Evolutionary conservation across 1,140 invertebrate genomes (phyloP).

Genomic region (Caenorhabditis remanei): DNA sequence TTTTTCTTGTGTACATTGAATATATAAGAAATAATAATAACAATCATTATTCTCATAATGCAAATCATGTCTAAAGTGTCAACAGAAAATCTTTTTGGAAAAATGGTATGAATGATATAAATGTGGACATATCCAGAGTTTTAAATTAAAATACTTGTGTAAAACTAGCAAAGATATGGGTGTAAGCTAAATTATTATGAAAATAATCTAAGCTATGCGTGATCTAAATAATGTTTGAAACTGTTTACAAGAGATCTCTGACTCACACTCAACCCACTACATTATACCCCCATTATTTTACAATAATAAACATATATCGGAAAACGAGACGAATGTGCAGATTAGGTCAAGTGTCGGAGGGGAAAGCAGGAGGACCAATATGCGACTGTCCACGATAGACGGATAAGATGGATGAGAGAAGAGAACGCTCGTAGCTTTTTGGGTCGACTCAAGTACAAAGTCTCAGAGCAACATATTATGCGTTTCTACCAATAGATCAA

Average conservation of each 20-base stretch:
- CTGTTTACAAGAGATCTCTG: too few relatives aligned
- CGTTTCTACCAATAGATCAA: conserved; percentile 37
- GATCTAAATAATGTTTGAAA: too few relatives aligned
- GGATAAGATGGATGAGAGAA: conserved; percentile 49
- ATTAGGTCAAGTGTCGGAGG: conserved; percentile 34
- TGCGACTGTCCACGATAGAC: conserved; percentile 30
- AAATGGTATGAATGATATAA: neutral
- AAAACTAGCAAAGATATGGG: too few relatives aligned
- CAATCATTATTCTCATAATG: neutral
- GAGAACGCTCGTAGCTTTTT: neutral
- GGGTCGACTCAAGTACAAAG: neutral
- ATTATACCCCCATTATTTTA: neutral
- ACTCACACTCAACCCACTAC: too few relatives aligned
- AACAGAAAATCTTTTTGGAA: neutral
- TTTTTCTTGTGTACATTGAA: neutral
- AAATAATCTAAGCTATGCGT: too few relatives aligned
- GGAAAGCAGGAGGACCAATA: neutral
- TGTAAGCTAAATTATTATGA: too few relatives aligned
- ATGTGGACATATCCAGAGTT: neutral
- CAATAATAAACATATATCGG: conserved; percentile 3
- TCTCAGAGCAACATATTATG: conserved; percentile 36
- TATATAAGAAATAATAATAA: neutral
- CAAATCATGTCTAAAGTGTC: conserved; percentile 3
- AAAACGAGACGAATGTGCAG: conserved; percentile 28
- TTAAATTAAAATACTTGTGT: too few relatives aligned